Percentiles rank a stretch among this genome's conserved stretches.
Evolutionary conservation across 1,140 invertebrate species (phyloP).

Genomic region (Habropoda laboriosa): DNA sequence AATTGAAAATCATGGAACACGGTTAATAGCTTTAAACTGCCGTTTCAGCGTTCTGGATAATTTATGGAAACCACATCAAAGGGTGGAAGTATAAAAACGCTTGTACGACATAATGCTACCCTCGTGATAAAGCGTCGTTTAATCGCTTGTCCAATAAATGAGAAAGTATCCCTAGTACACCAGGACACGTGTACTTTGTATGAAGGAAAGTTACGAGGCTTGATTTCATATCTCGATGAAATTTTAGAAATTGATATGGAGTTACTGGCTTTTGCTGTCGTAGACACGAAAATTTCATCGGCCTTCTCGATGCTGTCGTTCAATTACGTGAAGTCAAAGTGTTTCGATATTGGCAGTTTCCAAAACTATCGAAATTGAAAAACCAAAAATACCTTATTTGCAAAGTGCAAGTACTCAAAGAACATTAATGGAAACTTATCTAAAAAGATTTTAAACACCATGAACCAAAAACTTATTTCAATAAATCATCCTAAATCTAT

Average conservation of each 20-base stretch:
- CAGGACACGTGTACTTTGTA: background rate
- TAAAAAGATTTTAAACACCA: too few species aligned
- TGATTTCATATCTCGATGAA: background rate
- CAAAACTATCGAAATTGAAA: too few species aligned
- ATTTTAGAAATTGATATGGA: background rate
- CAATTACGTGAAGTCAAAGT: too few species aligned
- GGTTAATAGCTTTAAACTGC: conserved; percentile 9
- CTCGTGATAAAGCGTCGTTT: conserved; percentile 27
- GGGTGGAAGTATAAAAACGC: conserved; percentile 9
- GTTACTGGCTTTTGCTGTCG: background rate
- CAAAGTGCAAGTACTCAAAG: too few species aligned
- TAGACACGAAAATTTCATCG: background rate
- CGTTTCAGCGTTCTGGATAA: background rate
- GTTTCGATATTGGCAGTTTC: too few species aligned
- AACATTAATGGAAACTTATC: too few species aligned
- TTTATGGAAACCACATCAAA: conserved; percentile 32
- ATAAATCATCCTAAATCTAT: too few species aligned
- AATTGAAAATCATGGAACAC: background rate
- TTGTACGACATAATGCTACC: conserved; percentile 21
- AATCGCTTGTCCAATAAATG: conserved; percentile 33
- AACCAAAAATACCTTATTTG: too few species aligned
- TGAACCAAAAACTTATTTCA: too few species aligned
- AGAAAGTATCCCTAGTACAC: conserved; percentile 9
- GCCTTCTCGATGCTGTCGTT: background rate
- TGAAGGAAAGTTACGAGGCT: background rate